These are phyloP conservation scores for Penelope pileata DNA, from an alignment of 2,113 vertebrate genomes.

Conservation along the genomic window DNA sequence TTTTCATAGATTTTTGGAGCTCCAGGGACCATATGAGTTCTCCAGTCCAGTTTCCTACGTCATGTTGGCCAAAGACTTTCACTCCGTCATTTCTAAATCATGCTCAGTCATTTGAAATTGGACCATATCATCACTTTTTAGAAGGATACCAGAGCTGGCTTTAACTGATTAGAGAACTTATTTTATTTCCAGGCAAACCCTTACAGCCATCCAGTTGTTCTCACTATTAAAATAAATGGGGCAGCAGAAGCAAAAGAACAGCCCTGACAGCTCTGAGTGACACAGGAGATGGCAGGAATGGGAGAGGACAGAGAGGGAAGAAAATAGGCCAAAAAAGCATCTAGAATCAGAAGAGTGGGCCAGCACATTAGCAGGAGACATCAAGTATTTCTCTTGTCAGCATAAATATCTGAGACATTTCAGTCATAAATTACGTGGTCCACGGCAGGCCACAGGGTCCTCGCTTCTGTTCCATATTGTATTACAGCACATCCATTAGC, in stretches of 20 bases:
- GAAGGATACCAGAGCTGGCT: neutral
- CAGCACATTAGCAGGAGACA: neutral
- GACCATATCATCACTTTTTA: neutral
- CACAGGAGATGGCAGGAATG: neutral
- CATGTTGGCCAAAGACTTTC: neutral
- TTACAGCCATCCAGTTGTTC: neutral
- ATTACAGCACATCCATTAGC: neutral
- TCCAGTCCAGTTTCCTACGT: neutral
- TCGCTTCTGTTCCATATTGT: neutral
- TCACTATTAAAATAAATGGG: neutral
- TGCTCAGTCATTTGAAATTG: neutral
- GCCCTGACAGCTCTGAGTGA: neutral
- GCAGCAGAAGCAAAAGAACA: neutral
- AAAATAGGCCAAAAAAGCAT: neutral
- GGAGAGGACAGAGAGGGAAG: neutral
- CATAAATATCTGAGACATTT: constrained; percentile 10
- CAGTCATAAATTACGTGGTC: neutral
- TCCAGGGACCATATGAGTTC: neutral
- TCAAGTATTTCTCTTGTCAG: neutral
- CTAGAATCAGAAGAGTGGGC: neutral
- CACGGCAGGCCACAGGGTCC: neutral
- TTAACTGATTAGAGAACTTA: neutral
- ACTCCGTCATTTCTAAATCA: neutral
- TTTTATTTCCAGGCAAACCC: neutral
- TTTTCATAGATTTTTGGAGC: neutral